Conservation (phyloP, 2,797 vertebrate species). For the Leptatherina wallacei region DNA sequence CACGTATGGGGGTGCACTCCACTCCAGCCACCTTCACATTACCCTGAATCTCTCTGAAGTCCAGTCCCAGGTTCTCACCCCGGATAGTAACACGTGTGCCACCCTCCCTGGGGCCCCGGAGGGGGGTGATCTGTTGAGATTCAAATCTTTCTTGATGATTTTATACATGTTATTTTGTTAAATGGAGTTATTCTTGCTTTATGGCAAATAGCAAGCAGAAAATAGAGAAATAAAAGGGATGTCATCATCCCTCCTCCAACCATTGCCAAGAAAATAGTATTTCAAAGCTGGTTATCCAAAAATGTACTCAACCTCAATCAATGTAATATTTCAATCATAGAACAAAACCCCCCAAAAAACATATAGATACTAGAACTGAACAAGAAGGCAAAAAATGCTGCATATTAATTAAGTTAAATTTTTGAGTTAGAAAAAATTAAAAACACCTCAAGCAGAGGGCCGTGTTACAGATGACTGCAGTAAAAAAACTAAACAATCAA, state of each 20-base stretch:
- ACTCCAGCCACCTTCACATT: conserved; percentile 95
- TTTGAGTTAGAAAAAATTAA: background rate
- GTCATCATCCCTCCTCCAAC: background rate
- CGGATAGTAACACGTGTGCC: conserved; percentile 96
- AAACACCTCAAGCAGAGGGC: background rate
- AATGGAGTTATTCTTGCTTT: background rate
- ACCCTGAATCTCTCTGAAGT: conserved; percentile 92
- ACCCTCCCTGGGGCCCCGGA: conserved; percentile 94
- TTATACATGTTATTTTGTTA: background rate
- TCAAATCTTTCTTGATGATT: conserved; percentile 4
- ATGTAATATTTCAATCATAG: no score
- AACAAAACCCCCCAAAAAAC: no score
- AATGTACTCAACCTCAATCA: no score
- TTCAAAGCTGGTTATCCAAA: background rate
- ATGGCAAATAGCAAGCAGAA: background rate
- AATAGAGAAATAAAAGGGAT: background rate
- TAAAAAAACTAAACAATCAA: conserved; percentile 20
- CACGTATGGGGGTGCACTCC: conserved; percentile 92
- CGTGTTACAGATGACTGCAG: background rate
- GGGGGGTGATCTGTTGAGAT: conserved; percentile 88
- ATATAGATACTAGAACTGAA: background rate
- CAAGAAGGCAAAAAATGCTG: background rate
- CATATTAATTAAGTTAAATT: background rate
- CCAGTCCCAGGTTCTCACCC: conserved; percentile 95
- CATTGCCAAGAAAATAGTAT: background rate